phyloP scores from a whole-genome alignment of 2,797 vertebrate genomes.

The Pseudochirops cupreus region DNA sequence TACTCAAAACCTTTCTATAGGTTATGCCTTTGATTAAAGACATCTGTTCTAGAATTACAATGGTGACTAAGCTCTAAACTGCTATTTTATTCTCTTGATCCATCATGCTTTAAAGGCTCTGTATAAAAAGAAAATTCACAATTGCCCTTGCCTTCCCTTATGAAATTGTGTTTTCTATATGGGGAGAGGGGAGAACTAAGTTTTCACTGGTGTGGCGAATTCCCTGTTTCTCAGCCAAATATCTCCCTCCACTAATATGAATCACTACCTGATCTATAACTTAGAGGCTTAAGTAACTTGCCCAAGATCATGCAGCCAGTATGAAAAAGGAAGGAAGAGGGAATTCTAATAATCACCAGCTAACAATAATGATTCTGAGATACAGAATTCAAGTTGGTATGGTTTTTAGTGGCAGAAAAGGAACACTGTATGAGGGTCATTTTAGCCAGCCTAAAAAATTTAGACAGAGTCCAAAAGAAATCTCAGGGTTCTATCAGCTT shows the following conservation, averaged over 20 bases:
- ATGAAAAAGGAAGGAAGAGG: neutral
- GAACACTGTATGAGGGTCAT: neutral
- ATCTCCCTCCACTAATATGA: neutral
- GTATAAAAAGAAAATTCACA: neutral
- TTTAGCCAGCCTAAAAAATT: slow-evolving; percentile 15
- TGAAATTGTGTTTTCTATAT: neutral
- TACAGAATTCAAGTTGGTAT: neutral
- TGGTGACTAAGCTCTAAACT: neutral
- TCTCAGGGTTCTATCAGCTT: slow-evolving; percentile 28
- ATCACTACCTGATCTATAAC: neutral
- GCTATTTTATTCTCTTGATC: neutral
- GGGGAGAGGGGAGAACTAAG: neutral
- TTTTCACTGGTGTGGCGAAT: neutral
- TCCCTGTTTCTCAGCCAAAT: neutral
- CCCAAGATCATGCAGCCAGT: neutral
- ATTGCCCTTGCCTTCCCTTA: neutral
- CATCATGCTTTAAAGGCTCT: neutral
- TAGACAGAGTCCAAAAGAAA: slow-evolving; percentile 9
- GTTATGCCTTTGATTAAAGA: neutral
- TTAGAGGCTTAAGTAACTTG: neutral
- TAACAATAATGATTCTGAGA: neutral
- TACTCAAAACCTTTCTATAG: neutral
- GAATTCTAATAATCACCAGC: neutral
- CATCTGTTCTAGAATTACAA: neutral
- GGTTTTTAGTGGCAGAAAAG: neutral